These are phyloP conservation scores for Catocala fraxini DNA, from an alignment of 2,888 invertebrate species.

Conservation along the genomic window DNA sequence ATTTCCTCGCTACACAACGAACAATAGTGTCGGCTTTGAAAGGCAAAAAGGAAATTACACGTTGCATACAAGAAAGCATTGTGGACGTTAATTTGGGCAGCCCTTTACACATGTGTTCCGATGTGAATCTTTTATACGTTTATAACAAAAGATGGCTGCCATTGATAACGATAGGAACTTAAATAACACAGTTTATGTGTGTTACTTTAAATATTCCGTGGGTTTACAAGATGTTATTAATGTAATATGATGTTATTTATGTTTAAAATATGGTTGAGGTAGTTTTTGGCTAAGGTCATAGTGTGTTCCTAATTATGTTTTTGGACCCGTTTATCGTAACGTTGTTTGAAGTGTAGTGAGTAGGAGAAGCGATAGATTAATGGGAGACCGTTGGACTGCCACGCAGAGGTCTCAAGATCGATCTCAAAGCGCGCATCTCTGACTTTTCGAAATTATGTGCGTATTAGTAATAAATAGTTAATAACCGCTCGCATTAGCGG, in stretches of 20 bases:
- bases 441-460: too few relatives aligned
- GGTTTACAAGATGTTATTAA: conserved; percentile 7
- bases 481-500: too few relatives aligned
- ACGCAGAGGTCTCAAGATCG: too few relatives aligned
- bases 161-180: conserved; percentile 29
- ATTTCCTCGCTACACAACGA: conserved; percentile 46
- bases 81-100: conserved; percentile 76
- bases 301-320: too few relatives aligned
- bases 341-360: too few relatives aligned
- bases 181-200: neutral
- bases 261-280: too few relatives aligned
- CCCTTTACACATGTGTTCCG: conserved; percentile 59
- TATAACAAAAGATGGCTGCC: conserved; percentile 40
- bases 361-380: too few relatives aligned
- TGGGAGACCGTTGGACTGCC: too few relatives aligned
- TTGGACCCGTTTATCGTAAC: too few relatives aligned
- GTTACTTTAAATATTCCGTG: conserved; percentile 1
- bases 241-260: conserved; percentile 2
- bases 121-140: conserved; percentile 41
- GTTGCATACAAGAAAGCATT: conserved; percentile 64
- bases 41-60: conserved; percentile 76
- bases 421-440: too few relatives aligned
- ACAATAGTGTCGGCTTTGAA: conserved; percentile 59
- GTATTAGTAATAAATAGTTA: too few relatives aligned
- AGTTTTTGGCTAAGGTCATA: too few relatives aligned